Conservation (phyloP, 2,113 vertebrate species). For the Eudorcas thomsonii region DNA sequence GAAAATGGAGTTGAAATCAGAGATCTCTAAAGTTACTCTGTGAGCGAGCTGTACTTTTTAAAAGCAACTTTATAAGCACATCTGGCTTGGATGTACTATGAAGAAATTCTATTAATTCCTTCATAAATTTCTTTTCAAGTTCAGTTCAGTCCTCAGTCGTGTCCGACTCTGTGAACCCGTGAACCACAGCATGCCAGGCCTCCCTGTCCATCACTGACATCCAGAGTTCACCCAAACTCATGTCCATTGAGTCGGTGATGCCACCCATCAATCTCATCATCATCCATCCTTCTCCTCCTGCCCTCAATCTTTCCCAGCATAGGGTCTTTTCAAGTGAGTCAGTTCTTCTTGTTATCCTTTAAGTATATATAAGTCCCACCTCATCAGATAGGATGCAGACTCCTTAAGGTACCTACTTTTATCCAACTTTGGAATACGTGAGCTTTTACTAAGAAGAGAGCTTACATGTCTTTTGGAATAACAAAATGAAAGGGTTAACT, state of each 20-base stretch:
- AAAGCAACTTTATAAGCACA: not conserved
- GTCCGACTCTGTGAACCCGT: not conserved
- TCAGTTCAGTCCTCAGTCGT: not conserved
- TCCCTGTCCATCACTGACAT: not conserved
- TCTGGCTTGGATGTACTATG: not conserved
- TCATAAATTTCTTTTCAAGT: not conserved
- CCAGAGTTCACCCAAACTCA: not conserved
- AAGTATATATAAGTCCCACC: not conserved
- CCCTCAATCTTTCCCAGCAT: not conserved
- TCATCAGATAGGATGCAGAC: not conserved
- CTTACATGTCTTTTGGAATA: not conserved
- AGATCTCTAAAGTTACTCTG: not conserved
- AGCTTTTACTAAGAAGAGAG: conserved; percentile 6
- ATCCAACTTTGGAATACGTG: conserved; percentile 18
- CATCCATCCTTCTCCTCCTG: not conserved
- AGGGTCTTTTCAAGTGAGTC: not conserved
- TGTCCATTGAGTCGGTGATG: not conserved
- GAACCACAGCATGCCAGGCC: not conserved
- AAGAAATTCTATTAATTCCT: not conserved
- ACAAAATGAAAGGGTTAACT: not conserved
- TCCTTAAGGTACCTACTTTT: not conserved
- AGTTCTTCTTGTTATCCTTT: conserved; percentile 1
- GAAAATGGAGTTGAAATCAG: not conserved
- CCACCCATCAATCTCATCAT: not conserved
- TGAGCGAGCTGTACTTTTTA: not conserved